Evolutionary conservation across 1,140 invertebrate species (phyloP).

Genomic region (Aphelinus atriplicis): DNA sequence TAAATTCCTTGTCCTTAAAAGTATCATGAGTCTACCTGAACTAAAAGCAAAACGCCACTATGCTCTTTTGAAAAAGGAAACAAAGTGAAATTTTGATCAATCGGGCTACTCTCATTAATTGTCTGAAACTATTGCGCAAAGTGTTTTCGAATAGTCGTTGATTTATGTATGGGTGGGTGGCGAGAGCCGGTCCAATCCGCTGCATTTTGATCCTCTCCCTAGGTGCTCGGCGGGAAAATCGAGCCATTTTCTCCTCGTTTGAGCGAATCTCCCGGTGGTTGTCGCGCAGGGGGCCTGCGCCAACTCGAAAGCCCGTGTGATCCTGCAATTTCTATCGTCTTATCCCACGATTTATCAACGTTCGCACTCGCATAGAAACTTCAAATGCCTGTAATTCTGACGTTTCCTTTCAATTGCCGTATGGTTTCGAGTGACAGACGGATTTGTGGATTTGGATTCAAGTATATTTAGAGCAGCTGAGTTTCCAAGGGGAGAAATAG

Average conservation of each 20-base stretch:
- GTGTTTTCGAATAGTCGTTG: slow-evolving; percentile 30
- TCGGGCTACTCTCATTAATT: slow-evolving; percentile 14
- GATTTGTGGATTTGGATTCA: too few species aligned
- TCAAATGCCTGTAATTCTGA: not conserved
- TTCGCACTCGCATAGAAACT: not conserved
- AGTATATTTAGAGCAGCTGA: too few species aligned
- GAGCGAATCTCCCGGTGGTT: not conserved
- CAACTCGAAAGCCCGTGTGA: not conserved
- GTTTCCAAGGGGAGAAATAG: too few species aligned
- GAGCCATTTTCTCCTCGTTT: slow-evolving; percentile 33
- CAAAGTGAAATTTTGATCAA: slow-evolving; percentile 15
- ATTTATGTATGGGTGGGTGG: slow-evolving; percentile 20
- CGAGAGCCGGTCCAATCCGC: slow-evolving; percentile 1
- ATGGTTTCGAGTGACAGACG: not conserved
- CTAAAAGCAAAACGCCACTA: slow-evolving; percentile 3
- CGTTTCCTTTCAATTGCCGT: slow-evolving; percentile 13
- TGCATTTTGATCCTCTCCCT: not conserved
- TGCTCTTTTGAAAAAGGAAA: not conserved
- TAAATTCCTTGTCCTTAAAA: too few species aligned
- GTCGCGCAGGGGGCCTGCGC: too few species aligned
- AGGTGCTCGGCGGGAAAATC: not conserved
- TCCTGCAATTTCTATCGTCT: slow-evolving; percentile 29
- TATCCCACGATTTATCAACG: slow-evolving; percentile 17
- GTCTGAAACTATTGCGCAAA: slow-evolving; percentile 23
- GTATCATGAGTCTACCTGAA: too few species aligned